phyloP scores from a whole-genome alignment of 2,113 vertebrate species.

The Cheilinus undulatus region DNA sequence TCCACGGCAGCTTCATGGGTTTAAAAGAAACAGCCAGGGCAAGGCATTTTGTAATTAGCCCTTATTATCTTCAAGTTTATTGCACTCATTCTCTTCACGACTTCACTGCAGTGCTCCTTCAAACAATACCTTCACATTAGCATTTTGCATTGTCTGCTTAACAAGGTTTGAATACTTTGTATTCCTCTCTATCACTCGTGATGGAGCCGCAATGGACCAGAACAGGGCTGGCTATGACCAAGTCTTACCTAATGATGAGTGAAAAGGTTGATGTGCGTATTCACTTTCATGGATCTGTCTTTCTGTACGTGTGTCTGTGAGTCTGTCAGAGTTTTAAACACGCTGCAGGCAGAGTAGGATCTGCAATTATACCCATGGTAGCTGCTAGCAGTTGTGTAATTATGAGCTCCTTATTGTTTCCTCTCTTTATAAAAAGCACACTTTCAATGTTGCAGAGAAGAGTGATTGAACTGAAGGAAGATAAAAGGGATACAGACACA shows the following conservation, averaged over 20 bases:
- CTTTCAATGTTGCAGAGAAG: slow-evolving; percentile 36
- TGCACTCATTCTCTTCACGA: slow-evolving; percentile 30
- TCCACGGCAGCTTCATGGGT: slow-evolving; percentile 40
- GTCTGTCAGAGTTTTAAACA: slow-evolving; percentile 12
- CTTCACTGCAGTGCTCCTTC: slow-evolving; percentile 29
- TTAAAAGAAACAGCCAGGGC: slow-evolving; percentile 39
- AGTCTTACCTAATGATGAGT: slow-evolving; percentile 41
- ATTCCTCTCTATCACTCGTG: slow-evolving; percentile 16
- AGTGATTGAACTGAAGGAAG: slow-evolving; percentile 6
- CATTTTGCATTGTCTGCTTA: slow-evolving; percentile 56
- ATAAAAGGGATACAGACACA: slow-evolving; percentile 30
- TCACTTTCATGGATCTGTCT: slow-evolving; percentile 24
- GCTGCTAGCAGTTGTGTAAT: slow-evolving; percentile 39
- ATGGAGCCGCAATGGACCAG: slow-evolving; percentile 20
- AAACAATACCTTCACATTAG: slow-evolving; percentile 58
- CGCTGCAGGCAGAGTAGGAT: slow-evolving; percentile 24
- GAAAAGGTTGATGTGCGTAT: not conserved
- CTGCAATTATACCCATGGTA: slow-evolving; percentile 53
- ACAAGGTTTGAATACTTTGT: slow-evolving; percentile 40
- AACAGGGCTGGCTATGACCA: slow-evolving; percentile 31
- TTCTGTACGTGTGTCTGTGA: not conserved
- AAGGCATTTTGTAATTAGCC: slow-evolving; percentile 60
- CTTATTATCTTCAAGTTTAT: slow-evolving; percentile 53
- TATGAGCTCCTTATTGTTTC: slow-evolving; percentile 43
- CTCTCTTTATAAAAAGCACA: slow-evolving; percentile 36